Conservation (phyloP, 2,888 invertebrate genomes). For the Torymus tubicola region DNA sequence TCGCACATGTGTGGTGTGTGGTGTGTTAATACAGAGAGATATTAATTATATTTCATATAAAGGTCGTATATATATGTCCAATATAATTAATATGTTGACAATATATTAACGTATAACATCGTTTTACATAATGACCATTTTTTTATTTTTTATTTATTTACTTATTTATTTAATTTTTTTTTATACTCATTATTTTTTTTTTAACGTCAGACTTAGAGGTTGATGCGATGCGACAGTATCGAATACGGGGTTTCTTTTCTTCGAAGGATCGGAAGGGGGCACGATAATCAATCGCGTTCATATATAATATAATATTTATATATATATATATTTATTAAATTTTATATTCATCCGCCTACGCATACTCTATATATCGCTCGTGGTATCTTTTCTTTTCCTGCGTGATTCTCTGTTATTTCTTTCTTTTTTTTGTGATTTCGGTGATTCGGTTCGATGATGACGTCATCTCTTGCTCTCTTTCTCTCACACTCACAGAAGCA, state of each 20-base stretch:
- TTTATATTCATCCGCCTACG: slow-evolving; percentile 21
- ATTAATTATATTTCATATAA: slow-evolving; percentile 64
- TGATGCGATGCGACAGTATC: slow-evolving; percentile 57
- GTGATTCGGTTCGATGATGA: slow-evolving; percentile 38
- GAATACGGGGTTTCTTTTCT: slow-evolving; percentile 50
- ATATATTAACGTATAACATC: slow-evolving; percentile 59
- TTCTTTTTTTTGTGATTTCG: slow-evolving; percentile 14
- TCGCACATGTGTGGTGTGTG: slow-evolving; percentile 14
- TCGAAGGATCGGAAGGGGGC: slow-evolving; percentile 55
- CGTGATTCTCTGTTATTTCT: background rate
- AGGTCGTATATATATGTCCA: slow-evolving; percentile 56
- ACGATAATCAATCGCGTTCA: slow-evolving; percentile 57
- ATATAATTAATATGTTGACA: slow-evolving; percentile 60
- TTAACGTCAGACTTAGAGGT: slow-evolving; percentile 58
- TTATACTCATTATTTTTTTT: slow-evolving; percentile 48
- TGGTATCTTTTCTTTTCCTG: background rate
- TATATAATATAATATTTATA: slow-evolving; percentile 44
- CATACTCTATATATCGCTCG: slow-evolving; percentile 24
- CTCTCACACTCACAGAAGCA: slow-evolving; percentile 19
- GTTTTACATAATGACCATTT: slow-evolving; percentile 55
- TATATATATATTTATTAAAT: slow-evolving; percentile 50
- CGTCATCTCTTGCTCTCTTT: slow-evolving; percentile 1
- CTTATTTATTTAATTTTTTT: slow-evolving; percentile 39
- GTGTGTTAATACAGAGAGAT: slow-evolving; percentile 61
- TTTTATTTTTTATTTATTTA: slow-evolving; percentile 19